These are phyloP conservation scores for Ascidia mentula DNA, from an alignment of 23 tunicate species.

Conservation along the genomic window DNA sequence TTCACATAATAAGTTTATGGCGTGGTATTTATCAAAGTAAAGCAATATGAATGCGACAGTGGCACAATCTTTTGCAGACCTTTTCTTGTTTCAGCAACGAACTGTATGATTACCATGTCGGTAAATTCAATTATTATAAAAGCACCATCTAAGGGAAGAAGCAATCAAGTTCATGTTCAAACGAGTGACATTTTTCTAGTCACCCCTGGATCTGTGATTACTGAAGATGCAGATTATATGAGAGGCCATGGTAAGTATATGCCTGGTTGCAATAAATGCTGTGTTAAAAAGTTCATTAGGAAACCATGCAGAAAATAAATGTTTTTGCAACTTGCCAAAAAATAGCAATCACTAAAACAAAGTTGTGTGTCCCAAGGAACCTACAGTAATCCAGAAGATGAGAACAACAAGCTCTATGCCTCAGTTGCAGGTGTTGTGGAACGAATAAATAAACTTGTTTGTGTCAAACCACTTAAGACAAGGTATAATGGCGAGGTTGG, in stretches of 20 bases:
- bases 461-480: conserved; percentile 84
- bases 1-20: too few relatives aligned
- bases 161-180: conserved; percentile 12
- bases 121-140: conserved; percentile 21
- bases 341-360: neutral
- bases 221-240: conserved; percentile 93
- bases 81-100: too few relatives aligned
- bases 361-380: conserved; percentile 29
- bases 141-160: conserved; percentile 20
- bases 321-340: neutral
- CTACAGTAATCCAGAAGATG: conserved; percentile 37
- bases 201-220: conserved; percentile 91
- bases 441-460: conserved; percentile 90
- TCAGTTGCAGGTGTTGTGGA: conserved; percentile 98
- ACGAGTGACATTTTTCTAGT: conserved; percentile 30
- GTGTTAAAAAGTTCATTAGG: neutral
- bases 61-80: too few relatives aligned
- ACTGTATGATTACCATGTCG: neutral
- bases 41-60: too few relatives aligned
- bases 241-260: conserved; percentile 92
- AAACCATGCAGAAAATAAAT: too few relatives aligned
- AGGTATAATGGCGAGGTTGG: conserved; percentile 97
- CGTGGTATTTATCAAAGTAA: too few relatives aligned
- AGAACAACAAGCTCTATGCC: conserved; percentile 65
- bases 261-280: neutral